Evolutionary conservation across 1,140 invertebrate genomes (phyloP), one percentile per base, ranked within the genome.

Genomic region (Drosophila navojoa): DNA sequence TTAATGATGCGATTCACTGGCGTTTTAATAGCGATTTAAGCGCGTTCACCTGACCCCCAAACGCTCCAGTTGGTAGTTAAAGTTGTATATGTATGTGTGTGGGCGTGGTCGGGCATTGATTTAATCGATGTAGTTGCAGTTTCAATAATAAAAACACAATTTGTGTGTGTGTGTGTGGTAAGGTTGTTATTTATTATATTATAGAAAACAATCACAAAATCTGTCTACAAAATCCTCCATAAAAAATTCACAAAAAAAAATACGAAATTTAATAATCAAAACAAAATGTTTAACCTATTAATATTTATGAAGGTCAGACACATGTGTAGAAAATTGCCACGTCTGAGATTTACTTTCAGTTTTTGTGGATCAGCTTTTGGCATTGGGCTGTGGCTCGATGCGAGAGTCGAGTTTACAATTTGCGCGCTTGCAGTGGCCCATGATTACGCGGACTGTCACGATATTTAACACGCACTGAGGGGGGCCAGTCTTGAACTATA

Each of bases 301-400:
- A 89, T 87, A 89, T 89, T 79, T 45, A 82, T 89, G 84, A 87
- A 89, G 82, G 82, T 79, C 70, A 54, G 35, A 57, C 54, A 53
- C 71, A 27, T 50, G 32, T 61, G 67, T 60, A 22, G 27, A 60
- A 44, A 70, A 45, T 63, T 81, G 22, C 69, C 35, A 22, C 22
- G 42, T 58, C 35, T 11, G 35, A 61, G 27, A 38, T 47, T 42
- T 74, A 87, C 84, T 87, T 89, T 87, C 82, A 74, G 71, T 78
- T 89, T 71, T 38, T 63, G 47, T 80, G 73, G 76, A 60, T 38
- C 32, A 40, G 40, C 40, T 27, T 29, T 40, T 64, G 50, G 40
- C 55, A 44, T 40, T 50, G 16, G 50, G 40, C 55, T 40, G 27
- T 50, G 16, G 50, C 58, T 29, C 53, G 5, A 49, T 70, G 73